phyloP scores from a whole-genome alignment of 2,113 vertebrate genomes.

The Stegostoma tigrinum region DNA sequence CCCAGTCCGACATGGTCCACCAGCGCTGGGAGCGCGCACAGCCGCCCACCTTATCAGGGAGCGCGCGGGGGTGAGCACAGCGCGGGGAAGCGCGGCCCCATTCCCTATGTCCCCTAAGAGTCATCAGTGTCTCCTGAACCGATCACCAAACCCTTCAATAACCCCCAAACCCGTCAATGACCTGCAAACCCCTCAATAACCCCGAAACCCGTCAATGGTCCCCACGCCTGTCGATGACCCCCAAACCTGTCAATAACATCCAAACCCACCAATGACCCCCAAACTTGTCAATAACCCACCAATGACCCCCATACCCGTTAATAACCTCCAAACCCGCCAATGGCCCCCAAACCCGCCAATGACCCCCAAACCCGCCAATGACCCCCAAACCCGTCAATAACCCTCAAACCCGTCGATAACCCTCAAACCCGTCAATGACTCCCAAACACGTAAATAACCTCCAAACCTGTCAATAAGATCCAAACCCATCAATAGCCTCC shows the following conservation, averaged over 20 bases:
- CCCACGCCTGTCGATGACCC: too few relatives aligned
- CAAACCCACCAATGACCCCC: not conserved
- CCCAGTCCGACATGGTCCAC: conserved; percentile 60
- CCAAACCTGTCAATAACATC: not conserved
- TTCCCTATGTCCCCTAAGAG: not conserved
- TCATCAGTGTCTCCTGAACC: not conserved
- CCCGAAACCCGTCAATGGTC: not conserved
- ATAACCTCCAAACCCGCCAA: not conserved
- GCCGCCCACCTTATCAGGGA: too few relatives aligned
- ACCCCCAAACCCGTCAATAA: not conserved
- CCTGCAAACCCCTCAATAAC: not conserved
- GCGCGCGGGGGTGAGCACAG: not conserved
- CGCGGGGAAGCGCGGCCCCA: not conserved
- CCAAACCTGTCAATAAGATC: too few relatives aligned
- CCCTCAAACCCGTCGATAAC: too few relatives aligned
- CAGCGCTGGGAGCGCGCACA: fast-evolving
- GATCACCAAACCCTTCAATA: too few relatives aligned
- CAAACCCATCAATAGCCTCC: not conserved
- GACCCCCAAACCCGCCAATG: not conserved
- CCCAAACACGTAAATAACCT: too few relatives aligned
- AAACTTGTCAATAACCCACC: not conserved
- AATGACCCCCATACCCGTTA: not conserved
- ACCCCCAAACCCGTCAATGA: not conserved
- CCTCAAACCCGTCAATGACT: not conserved
- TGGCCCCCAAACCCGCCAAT: not conserved